Evolutionary conservation across 1,140 invertebrate species (phyloP), one percentile per base, ranked within the genome.

Genomic region (Trigoniulus corallinus): DNA sequence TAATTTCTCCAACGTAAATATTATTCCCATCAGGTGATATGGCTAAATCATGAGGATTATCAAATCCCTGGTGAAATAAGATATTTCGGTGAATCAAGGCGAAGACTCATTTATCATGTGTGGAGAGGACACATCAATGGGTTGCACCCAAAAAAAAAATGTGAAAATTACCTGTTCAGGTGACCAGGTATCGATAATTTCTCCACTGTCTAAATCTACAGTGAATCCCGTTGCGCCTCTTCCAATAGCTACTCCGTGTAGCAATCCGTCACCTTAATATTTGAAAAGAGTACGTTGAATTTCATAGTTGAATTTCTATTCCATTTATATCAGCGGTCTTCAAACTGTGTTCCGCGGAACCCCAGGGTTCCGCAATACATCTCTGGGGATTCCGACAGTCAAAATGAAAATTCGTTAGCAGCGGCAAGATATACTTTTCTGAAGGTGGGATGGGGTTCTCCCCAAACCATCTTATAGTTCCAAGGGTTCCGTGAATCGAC

Each of bases 1-100:
- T 65, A 2, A 88, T 66, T 62, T 88, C 83, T 1, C 77, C 78
- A 1, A 86, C 80, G 62, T 82, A 88, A 13, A 84, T 72, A 47
- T 72, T 70, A 40, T 66, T 69, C 40, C 79, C 82, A 67, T 86
- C 75, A 0, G 66, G 56, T 2, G 74, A 71, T 0, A 83, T 75
- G 1, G 78, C 76, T 4, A 88, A 65, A 62, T 86, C 83, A 64
- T 89, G 85, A 0, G 85, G 84, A 53, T 74, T 74, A 25, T 65
- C 52, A 64, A 88, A 79, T 39, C 74, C 69, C 50, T 65, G 54
- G 39, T 67, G 65, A 20, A 43, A 51, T 56, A 7, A 44, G 18
- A 34, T 47, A 43, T 53, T 54, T 7, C 46, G 43, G 15, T 55
- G 54, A 27, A 53, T 56, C 39, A 54, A 56, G 29, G 41, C n/a